phyloP scores from a whole-genome alignment of 1,140 invertebrate genomes.

The Ceratosolen fusciceps region DNA sequence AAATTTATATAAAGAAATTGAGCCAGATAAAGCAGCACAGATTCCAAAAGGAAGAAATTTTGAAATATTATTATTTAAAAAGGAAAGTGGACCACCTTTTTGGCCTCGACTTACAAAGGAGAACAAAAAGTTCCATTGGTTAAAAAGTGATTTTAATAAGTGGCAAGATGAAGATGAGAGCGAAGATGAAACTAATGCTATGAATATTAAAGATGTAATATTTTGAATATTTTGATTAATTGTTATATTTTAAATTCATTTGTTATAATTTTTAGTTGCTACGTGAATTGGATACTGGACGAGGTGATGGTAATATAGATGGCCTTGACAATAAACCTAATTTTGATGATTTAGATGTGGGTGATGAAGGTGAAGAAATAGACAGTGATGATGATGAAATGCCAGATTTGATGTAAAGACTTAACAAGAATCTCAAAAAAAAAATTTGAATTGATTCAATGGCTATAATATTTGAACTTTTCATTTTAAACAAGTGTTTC shows the following conservation, averaged over 20 bases:
- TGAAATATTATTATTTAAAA: slow-evolving; percentile 75
- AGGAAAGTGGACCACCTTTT: slow-evolving; percentile 83
- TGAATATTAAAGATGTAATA: slow-evolving; percentile 74
- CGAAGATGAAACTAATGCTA: slow-evolving; percentile 73
- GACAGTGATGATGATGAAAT: slow-evolving; percentile 76
- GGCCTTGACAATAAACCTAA: slow-evolving; percentile 66
- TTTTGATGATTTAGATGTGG: slow-evolving; percentile 70
- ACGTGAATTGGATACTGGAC: slow-evolving; percentile 73
- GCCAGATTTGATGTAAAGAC: slow-evolving; percentile 72
- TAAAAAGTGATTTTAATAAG: slow-evolving; percentile 97
- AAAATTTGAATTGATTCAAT: slow-evolving; percentile 17
- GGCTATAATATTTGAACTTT: slow-evolving; percentile 55
- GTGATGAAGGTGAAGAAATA: slow-evolving; percentile 61
- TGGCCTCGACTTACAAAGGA: slow-evolving; percentile 92
- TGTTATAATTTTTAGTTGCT: slow-evolving; percentile 69
- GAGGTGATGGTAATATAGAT: slow-evolving; percentile 54
- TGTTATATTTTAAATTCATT: slow-evolving; percentile 9
- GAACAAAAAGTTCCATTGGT: slow-evolving; percentile 93
- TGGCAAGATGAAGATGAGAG: slow-evolving; percentile 96
- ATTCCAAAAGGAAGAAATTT: slow-evolving; percentile 74
- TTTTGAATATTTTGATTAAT: background rate
- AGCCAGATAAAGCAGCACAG: slow-evolving; percentile 81
- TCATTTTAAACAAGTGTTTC: slow-evolving; percentile 55
- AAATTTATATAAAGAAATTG: slow-evolving; percentile 86
- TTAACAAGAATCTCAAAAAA: slow-evolving; percentile 50